These are phyloP conservation scores for Sialia sialis DNA, from an alignment of 2,113 vertebrate species.

Conservation along the genomic window DNA sequence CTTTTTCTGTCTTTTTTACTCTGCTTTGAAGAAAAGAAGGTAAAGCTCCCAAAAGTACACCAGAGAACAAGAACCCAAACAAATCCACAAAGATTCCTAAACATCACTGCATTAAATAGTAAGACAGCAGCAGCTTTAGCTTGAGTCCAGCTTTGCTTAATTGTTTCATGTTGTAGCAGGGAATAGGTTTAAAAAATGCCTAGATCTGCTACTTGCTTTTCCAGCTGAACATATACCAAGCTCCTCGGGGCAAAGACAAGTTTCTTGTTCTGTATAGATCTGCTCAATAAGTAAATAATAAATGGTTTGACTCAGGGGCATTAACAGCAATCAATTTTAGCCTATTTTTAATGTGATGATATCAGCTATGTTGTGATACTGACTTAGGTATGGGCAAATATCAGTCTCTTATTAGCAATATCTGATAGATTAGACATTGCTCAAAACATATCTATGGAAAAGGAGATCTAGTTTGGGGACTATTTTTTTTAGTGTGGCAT, in stretches of 20 bases:
- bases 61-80: not conserved
- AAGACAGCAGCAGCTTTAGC: not conserved
- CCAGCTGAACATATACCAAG: not conserved
- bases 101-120: not conserved
- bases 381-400: not conserved
- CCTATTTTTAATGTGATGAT: not conserved
- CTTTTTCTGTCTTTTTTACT: not conserved
- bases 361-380: not conserved
- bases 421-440: not conserved
- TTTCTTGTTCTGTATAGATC: not conserved
- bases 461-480: not conserved
- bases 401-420: not conserved
- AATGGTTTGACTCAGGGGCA: not conserved
- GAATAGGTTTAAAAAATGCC: not conserved
- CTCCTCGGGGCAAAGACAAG: not conserved
- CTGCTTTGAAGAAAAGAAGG: not conserved
- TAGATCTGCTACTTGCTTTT: slow-evolving; percentile 4
- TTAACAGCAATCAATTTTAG: not conserved
- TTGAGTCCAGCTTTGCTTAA: not conserved
- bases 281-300: slow-evolving; percentile 34
- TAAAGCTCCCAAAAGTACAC: not conserved
- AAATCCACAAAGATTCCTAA: not conserved
- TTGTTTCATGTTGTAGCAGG: not conserved
- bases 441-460: not conserved
- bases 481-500: not conserved